Evolutionary conservation across 2,797 vertebrate species (phyloP), one percentile per base, ranked within the genome.

Genomic region (Chelon auratus): DNA sequence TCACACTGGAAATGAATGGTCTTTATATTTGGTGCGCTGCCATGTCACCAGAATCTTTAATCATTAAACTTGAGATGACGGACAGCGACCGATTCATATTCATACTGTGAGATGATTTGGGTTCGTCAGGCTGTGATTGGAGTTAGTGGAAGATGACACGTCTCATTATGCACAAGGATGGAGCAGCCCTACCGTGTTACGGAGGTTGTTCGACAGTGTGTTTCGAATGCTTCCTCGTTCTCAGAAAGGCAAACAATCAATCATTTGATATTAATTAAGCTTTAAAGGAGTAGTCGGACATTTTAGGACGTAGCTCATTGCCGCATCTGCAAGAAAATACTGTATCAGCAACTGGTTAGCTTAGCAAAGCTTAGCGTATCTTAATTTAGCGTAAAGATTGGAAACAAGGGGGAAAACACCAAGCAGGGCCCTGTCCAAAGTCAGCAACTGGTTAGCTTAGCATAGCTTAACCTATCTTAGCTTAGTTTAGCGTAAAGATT

Each of bases 51-150:
- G 69, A 75, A 67, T 87, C 56, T 83, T 68, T 78, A 76, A 80
- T 87, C 78, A 68, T 88, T 81, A 69, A 55, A 55, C 53, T 62
- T 63, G 53, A 70, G 67, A 63, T 70, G 73, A 82, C 77, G 67
- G 77, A 83, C 77, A 65, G 72, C 42, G 39, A 61, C 48, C 62
- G 20, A 69, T 87, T 88, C 64, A 75, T 77, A 83, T 86, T 88
- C 70, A 77, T 67, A 37, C 40, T 3, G 52, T 54, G 67, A n/a
- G 78, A 59, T 81, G 75, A 83, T 69, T 52, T 68, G 63, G 33
- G 76, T 82, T 72, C 60, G 68, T 78, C 72, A 58, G 65, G 61
- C 71, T 62, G 60, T 82, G 81, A 88, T 81, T 63, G 71, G 62
- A 76, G 64, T 67, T 60, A 20, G 77, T 55, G 17, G 66, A 33